Evolutionary conservation across 2,797 vertebrate species (phyloP).

Genomic region (Staurois parvus): DNA sequence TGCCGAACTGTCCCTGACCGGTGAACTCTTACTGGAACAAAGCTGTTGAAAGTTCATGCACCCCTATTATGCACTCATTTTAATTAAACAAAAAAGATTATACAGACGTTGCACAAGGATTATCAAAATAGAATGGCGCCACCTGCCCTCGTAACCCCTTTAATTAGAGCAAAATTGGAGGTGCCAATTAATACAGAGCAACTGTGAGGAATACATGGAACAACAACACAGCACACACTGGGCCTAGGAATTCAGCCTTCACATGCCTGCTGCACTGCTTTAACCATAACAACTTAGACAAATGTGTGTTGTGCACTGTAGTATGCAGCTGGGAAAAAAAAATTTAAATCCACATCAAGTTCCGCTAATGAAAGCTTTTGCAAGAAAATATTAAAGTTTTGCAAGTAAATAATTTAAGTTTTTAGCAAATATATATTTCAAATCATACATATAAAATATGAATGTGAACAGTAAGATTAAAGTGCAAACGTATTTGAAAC

Average conservation of each 20-base stretch:
- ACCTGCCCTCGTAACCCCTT: constrained; percentile 85
- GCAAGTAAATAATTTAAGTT: no score
- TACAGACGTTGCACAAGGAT: constrained; percentile 83
- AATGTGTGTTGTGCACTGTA: neutral
- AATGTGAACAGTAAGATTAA: no score
- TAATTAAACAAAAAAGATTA: constrained; percentile 87
- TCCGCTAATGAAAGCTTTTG: no score
- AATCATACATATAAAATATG: no score
- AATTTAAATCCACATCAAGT: no score
- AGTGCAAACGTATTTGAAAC: no score
- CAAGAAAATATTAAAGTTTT: no score
- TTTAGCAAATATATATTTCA: no score
- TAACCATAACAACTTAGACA: constrained; percentile 17
- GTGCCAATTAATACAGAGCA: constrained; percentile 80
- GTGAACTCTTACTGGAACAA: constrained; percentile 68
- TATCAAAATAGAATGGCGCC: constrained; percentile 83
- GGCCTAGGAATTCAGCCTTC: constrained; percentile 73
- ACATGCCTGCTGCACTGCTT: constrained; percentile 29
- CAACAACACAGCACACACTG: constrained; percentile 68
- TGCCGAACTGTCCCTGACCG: constrained; percentile 68
- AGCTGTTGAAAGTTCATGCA: constrained; percentile 83
- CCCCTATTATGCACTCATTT: constrained; percentile 79
- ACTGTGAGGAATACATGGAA: constrained; percentile 66
- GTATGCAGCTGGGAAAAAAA: no score
- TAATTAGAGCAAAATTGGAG: constrained; percentile 79